phyloP scores from a whole-genome alignment of 2,113 vertebrate genomes.

The Martes martes region DNA sequence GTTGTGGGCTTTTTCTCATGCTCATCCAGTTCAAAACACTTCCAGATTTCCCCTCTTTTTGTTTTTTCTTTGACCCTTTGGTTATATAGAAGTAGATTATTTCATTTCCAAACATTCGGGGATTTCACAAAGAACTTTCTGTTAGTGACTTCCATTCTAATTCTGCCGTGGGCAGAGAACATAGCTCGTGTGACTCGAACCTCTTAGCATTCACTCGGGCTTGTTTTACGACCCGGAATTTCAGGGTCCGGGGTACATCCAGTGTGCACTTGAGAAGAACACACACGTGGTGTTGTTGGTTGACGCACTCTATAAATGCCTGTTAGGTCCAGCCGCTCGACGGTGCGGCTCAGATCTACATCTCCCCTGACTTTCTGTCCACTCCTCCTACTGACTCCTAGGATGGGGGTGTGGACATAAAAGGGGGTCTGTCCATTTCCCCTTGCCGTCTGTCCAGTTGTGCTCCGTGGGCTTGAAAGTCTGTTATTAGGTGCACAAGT shows the following conservation, averaged over 20 bases:
- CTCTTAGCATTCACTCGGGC: background rate
- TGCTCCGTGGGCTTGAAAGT: background rate
- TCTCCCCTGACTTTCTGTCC: background rate
- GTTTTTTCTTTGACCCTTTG: background rate
- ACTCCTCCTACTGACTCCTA: background rate
- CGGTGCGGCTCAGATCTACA: rapidly evolving
- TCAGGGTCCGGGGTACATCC: background rate
- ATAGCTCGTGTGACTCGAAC: background rate
- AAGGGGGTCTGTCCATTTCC: rapidly evolving
- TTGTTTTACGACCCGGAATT: background rate
- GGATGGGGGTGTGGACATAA: too few species aligned
- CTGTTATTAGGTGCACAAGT: background rate
- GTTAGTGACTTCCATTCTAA: background rate
- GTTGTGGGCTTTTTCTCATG: background rate
- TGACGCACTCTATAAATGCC: rapidly evolving
- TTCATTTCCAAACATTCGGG: background rate
- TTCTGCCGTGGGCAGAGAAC: background rate
- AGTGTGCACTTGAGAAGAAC: background rate
- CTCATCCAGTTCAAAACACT: background rate
- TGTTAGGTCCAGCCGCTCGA: too few species aligned
- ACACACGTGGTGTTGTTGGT: rapidly evolving
- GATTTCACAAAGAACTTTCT: background rate
- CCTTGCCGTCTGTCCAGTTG: background rate
- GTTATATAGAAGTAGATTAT: background rate
- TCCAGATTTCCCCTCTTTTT: background rate